phyloP scores from a whole-genome alignment of 2,113 vertebrate species.

The Amia ocellicauda region DNA sequence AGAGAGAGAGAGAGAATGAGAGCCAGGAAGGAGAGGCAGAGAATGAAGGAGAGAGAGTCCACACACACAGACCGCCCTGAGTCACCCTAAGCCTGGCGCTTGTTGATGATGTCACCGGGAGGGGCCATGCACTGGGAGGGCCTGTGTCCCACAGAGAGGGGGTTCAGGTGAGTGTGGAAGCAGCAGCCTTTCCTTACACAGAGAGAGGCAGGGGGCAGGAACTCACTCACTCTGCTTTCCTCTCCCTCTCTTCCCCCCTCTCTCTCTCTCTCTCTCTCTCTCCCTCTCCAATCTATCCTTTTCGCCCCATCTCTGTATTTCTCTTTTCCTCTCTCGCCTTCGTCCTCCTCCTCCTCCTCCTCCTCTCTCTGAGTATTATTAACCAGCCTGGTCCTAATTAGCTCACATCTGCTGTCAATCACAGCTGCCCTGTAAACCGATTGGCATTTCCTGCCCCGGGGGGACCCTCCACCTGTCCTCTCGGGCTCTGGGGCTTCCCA shows the following conservation, averaged over 20 bases:
- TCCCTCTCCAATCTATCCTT: not conserved
- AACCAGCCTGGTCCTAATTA: slow-evolving; percentile 48
- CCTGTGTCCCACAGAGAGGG: too few species aligned
- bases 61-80: too few species aligned
- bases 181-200: too few species aligned
- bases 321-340: not conserved
- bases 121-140: too few species aligned
- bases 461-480: slow-evolving; percentile 37
- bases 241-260: not conserved
- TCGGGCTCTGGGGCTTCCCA: slow-evolving; percentile 6
- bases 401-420: slow-evolving; percentile 71
- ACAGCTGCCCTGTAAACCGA: slow-evolving; percentile 52
- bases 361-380: slow-evolving; percentile 20
- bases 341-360: not conserved
- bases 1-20: too few species aligned
- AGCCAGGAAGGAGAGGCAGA: too few species aligned
- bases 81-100: too few species aligned
- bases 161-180: too few species aligned
- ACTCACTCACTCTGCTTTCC: not conserved
- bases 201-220: too few species aligned
- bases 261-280: not conserved
- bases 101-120: too few species aligned
- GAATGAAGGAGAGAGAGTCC: too few species aligned
- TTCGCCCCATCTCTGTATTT: not conserved
- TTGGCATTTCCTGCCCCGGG: slow-evolving; percentile 59